Percentiles rank a stretch among this genome's conserved stretches.
phyloP scores from a whole-genome alignment of 1,140 invertebrate genomes.

The Ceratina australensis region DNA sequence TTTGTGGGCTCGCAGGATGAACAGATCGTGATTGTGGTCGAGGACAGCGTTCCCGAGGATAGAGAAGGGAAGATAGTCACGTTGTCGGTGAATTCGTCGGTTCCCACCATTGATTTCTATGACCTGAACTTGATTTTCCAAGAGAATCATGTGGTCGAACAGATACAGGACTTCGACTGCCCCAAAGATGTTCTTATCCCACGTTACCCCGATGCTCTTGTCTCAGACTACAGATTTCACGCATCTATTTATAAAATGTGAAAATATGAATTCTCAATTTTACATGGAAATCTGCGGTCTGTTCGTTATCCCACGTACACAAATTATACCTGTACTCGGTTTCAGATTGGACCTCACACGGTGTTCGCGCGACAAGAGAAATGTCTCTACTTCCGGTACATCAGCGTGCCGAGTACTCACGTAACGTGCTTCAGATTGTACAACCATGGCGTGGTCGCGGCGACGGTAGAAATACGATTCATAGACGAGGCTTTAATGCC shows the following conservation, averaged over 20 bases:
- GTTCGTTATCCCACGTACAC: too few relatives aligned
- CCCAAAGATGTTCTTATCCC: constrained; percentile 55
- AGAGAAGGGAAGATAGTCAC: constrained; percentile 47
- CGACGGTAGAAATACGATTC: constrained; percentile 53
- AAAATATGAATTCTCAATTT: too few relatives aligned
- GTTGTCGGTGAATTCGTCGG: constrained; percentile 52
- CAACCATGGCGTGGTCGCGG: constrained; percentile 63
- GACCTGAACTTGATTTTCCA: constrained; percentile 66
- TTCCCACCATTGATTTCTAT: constrained; percentile 66
- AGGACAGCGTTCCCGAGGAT: constrained; percentile 48
- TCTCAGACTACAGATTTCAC: background rate
- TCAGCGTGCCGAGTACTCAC: constrained; percentile 56
- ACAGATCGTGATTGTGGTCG: constrained; percentile 52
- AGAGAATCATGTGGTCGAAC: constrained; percentile 66
- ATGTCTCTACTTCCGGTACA: constrained; percentile 62
- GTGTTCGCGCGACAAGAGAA: constrained; percentile 61
- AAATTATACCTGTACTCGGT: too few relatives aligned
- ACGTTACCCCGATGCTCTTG: background rate
- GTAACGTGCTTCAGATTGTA: constrained; percentile 55
- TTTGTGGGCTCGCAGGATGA: constrained; percentile 50
- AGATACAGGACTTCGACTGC: constrained; percentile 58
- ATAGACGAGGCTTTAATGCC: constrained; percentile 31
- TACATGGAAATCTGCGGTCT: too few relatives aligned
- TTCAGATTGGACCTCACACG: constrained; percentile 58
- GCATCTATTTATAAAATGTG: background rate